Conservation (phyloP, 2,113 vertebrate species). For the Zootoca vivipara region DNA sequence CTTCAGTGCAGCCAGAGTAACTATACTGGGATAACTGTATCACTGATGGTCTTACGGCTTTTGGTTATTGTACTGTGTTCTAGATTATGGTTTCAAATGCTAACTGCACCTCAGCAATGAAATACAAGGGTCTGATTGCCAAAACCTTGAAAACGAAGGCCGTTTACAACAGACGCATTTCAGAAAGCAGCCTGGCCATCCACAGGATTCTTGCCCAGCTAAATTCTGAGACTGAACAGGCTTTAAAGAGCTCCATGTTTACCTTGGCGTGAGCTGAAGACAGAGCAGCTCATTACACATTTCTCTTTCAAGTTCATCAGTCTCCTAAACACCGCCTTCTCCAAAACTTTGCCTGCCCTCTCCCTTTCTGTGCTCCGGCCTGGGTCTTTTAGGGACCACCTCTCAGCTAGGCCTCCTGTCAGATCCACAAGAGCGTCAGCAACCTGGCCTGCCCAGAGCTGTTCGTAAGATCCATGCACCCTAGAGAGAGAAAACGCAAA, state of each 20-base stretch:
- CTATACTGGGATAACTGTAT: no score
- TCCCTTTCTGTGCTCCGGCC: slow-evolving; percentile 54
- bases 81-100: no score
- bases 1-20: no score
- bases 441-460: slow-evolving; percentile 94
- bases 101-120: no score
- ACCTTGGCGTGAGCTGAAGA: slow-evolving; percentile 84
- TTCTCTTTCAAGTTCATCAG: slow-evolving; percentile 81
- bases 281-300: slow-evolving; percentile 89
- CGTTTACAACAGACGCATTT: no score
- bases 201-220: not conserved
- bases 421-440: slow-evolving; percentile 93
- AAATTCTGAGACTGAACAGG: not conserved
- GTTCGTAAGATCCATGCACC: slow-evolving; percentile 90
- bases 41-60: no score
- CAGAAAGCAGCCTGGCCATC: not conserved
- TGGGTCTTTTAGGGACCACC: slow-evolving; percentile 81
- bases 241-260: slow-evolving; percentile 4
- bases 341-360: slow-evolving; percentile 54
- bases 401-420: slow-evolving; percentile 89
- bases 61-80: no score
- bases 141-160: no score
- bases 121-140: no score
- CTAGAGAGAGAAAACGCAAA: slow-evolving; percentile 60
- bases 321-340: slow-evolving; percentile 75